Evolutionary conservation across 2,888 invertebrate genomes (phyloP).

Genomic region (Octonoba sinensis): DNA sequence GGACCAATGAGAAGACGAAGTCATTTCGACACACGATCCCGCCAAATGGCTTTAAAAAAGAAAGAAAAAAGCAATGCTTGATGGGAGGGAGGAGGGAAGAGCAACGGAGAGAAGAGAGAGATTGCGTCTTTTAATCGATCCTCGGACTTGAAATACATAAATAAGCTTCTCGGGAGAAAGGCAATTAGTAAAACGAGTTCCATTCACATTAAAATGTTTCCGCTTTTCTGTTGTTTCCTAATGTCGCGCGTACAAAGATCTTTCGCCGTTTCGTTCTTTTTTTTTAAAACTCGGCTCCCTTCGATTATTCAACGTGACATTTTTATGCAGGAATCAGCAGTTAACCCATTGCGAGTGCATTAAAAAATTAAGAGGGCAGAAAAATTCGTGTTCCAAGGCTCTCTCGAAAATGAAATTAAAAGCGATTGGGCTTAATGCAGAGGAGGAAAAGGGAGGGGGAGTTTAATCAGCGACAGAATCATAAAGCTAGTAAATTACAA

Average conservation of each 20-base stretch:
- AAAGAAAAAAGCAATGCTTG: neutral
- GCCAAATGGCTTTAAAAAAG: constrained; percentile 14
- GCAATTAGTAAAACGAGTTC: constrained; percentile 44
- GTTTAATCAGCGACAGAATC: constrained; percentile 9
- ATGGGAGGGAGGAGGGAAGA: constrained; percentile 3
- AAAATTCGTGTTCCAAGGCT: neutral
- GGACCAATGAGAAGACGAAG: constrained; percentile 37
- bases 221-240: constrained; percentile 14
- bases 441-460: too few relatives aligned
- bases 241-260: constrained; percentile 2
- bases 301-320: constrained; percentile 6
- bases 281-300: neutral
- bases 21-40: constrained; percentile 33
- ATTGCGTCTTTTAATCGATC: constrained; percentile 43
- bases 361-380: constrained; percentile 11
- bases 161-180: constrained; percentile 15
- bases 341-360: constrained; percentile 1
- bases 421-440: neutral
- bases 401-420: constrained; percentile 8
- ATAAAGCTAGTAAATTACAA: constrained; percentile 8
- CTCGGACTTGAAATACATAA: constrained; percentile 22
- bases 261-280: neutral
- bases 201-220: constrained; percentile 33
- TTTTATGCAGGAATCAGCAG: constrained; percentile 6
- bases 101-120: neutral